Conservation (phyloP, 1,140 invertebrate species). For the Panagrolaimus sp. region DNA sequence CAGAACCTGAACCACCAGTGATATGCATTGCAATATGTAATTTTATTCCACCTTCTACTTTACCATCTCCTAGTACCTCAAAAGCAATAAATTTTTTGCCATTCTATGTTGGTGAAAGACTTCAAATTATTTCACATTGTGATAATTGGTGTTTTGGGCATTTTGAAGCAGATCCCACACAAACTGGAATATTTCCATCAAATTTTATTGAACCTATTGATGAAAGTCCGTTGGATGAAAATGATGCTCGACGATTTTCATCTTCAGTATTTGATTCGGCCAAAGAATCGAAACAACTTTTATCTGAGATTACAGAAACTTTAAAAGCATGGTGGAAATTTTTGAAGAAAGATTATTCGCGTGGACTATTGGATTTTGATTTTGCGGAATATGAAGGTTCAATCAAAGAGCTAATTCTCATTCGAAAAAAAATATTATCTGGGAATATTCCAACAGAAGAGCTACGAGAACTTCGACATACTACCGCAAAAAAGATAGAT, state of each 20-base stretch:
- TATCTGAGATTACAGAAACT: background rate
- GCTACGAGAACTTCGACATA: slow-evolving; percentile 31
- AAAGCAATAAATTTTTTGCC: slow-evolving; percentile 3
- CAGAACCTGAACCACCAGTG: no score
- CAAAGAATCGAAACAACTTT: background rate
- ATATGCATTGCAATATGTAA: no score
- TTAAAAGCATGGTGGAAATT: slow-evolving; percentile 3
- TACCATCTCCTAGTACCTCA: no score
- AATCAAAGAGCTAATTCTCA: slow-evolving; percentile 37
- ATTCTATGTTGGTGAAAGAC: slow-evolving; percentile 25
- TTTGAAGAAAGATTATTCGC: background rate
- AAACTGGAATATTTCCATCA: slow-evolving; percentile 22
- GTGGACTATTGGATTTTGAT: background rate
- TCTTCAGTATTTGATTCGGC: no score
- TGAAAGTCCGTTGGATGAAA: slow-evolving; percentile 1
- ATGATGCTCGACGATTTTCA: background rate
- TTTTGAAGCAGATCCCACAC: slow-evolving; percentile 1
- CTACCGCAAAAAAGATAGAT: slow-evolving; percentile 33
- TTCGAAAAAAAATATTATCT: slow-evolving; percentile 35
- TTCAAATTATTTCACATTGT: slow-evolving; percentile 20
- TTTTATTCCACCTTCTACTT: no score
- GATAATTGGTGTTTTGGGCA: slow-evolving; percentile 36
- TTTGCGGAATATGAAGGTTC: slow-evolving; percentile 9
- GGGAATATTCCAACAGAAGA: slow-evolving; percentile 45
- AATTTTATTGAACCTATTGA: slow-evolving; percentile 18